Evolutionary conservation across 2,797 vertebrate genomes (phyloP), one percentile per base, ranked within the genome.

Genomic region (Crenichthys baileyi): DNA sequence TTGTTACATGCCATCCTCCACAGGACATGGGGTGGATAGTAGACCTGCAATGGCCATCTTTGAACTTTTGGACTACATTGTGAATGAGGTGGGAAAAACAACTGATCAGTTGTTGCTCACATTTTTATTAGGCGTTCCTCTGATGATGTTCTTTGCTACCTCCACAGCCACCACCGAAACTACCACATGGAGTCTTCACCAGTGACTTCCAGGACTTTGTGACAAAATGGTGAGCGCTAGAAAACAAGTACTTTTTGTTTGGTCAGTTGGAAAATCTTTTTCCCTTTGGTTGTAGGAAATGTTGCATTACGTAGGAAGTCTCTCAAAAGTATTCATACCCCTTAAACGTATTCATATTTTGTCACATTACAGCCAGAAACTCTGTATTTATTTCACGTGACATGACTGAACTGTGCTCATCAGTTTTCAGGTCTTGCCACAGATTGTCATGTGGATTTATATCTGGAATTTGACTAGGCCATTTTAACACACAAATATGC

Each of bases 11-110:
- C 22, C n/a, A 56, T n/a, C 36, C 73, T 82, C 73, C 72, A 1
- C 91, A 99, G 98, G 97, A 85, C 97, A 97, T 1, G 97, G 97
- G 82, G 93, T 98, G 94, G 98, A 99, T 93, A 96, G 96, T 83
- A 94, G 98, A 88, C 97, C 98, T 0, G 97, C 97, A 11, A 99
- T 99, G 98, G 98, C 98, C 82, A 99, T 99, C 94, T 99, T 99
- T 72, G 98, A 99, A 76, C 96, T 99, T 88, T 94, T 99, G 96
- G 98, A 99, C 95, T 99, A 99, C 87, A 99, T 99, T 77, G 98
- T 99, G 76, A 99, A 99, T 5, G 98, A 99, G 98, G 98, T 99
- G 75, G 72, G 97, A 93, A 18, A 72, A 77, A 72, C 29, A 0
- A 0, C 68, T 9, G 22, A 67, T 86, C 76, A 79, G n/a, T 67